Conservation (phyloP, 1,140 invertebrate species). For the Yoshiicerus persimilis region DNA sequence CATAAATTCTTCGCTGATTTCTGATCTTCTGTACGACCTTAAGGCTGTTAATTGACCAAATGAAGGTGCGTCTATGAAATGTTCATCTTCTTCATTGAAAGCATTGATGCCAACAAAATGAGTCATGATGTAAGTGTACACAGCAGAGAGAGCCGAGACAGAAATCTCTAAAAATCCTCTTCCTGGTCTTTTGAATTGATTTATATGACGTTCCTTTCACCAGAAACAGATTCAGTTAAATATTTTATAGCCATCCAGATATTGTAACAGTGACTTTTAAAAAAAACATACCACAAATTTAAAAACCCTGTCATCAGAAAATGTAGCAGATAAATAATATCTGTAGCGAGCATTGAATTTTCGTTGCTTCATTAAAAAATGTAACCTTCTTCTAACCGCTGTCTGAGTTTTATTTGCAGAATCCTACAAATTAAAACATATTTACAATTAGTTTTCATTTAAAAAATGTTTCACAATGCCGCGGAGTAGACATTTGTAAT, state of each 20-base stretch:
- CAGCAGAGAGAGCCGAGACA: background rate
- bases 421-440: background rate
- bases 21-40: background rate
- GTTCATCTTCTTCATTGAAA: background rate
- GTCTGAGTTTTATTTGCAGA: constrained; percentile 26
- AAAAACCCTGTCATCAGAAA: background rate
- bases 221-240: background rate
- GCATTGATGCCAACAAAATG: background rate
- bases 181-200: background rate
- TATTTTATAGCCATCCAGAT: background rate
- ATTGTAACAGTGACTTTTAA: no score
- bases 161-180: background rate
- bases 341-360: background rate
- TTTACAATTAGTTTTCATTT: background rate
- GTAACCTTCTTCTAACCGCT: constrained; percentile 8
- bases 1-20: background rate
- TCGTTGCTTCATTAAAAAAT: constrained; percentile 20
- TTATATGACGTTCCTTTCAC: background rate
- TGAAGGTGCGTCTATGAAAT: background rate
- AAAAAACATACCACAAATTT: background rate
- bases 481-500: background rate
- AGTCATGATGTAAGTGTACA: background rate
- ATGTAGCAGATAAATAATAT: background rate
- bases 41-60: background rate
- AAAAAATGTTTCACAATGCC: no score